Evolutionary conservation across 2,113 vertebrate species (phyloP), one percentile per base, ranked within the genome.

Genomic region (Misgurnus mizolepis): DNA sequence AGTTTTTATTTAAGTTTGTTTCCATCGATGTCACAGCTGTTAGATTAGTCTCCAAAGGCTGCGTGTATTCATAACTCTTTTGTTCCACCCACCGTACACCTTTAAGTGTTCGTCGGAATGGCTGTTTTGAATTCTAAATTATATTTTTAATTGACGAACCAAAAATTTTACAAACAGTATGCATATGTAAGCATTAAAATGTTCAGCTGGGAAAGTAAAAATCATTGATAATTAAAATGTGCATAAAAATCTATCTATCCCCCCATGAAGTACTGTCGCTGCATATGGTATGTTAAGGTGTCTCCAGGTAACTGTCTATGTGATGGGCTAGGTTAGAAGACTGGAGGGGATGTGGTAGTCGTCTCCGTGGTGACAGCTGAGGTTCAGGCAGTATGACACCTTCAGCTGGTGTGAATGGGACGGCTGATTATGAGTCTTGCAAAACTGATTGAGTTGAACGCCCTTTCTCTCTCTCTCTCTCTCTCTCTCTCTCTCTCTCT

Each of bases 321-420:
- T 34, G 27, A 34, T 34, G 9, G 69, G 68, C 79, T 43, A 64
- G 9, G 58, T 61, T 7, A 3, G 55, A 15, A 17, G 70, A n/a
- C n/a, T 40, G 22, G n/a, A 67, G 22, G 61, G 72, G 10, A 47
- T 39, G 10, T 34, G 45, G 49, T 69, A 82, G 84, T 79, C 53
- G 74, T 61, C 41, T 53, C 58, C 39, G 27, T 53, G 76, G 78
- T 27, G 80, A 79, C 74, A 78, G 70, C 80, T 67, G 62, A n/a
- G 53, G 66, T 61, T 39, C 17, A 43, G 66, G 66, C 41, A 62
- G 77, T 56, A 70, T 22, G 76, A 79, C 40, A 79, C 43, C 61
- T 56, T 80, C 83, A 62, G 81, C 76, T 78, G 87, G 27, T 79
- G 65, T 82, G 87, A 89, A 93, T 91, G 88, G 89, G 88, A 92